Conservation (phyloP, 2,888 invertebrate genomes). For the Osmoderma eremita region DNA sequence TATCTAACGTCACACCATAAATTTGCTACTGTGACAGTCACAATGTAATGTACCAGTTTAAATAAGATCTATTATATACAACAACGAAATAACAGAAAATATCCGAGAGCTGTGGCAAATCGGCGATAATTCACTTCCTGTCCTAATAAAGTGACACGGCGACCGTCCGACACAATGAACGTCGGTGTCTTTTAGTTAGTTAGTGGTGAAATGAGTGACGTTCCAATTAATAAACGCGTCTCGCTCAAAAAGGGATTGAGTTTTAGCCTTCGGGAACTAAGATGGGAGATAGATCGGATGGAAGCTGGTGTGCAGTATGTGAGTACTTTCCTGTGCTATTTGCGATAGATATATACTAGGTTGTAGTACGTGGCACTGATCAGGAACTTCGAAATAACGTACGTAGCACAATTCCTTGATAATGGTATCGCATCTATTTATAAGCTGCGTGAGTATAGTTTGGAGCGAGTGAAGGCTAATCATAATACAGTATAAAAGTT, state of each 20-base stretch:
- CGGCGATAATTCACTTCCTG: slow-evolving; percentile 37
- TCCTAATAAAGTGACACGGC: neutral
- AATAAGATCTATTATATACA: too few species aligned
- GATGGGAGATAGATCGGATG: slow-evolving; percentile 56
- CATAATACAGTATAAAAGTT: too few species aligned
- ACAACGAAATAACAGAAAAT: too few species aligned
- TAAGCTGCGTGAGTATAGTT: too few species aligned
- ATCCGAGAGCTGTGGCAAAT: slow-evolving; percentile 2
- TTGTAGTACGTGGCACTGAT: too few species aligned
- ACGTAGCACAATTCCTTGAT: too few species aligned
- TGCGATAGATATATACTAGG: neutral
- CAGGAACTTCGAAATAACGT: too few species aligned
- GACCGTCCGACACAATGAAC: slow-evolving; percentile 4
- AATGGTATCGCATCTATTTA: too few species aligned
- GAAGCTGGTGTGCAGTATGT: slow-evolving; percentile 47
- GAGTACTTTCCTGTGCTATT: slow-evolving; percentile 28
- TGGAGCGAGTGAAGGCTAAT: too few species aligned
- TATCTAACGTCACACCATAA: too few species aligned
- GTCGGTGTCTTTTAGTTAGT: neutral
- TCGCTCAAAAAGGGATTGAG: slow-evolving; percentile 54
- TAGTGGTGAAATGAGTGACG: slow-evolving; percentile 24
- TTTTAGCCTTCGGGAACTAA: slow-evolving; percentile 56
- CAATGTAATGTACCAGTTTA: too few species aligned
- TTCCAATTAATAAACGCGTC: slow-evolving; percentile 12
- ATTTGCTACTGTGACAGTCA: too few species aligned